Percentiles rank a stretch among this genome's conserved stretches.
These are phyloP conservation scores for Phalacrocorax aristotelis DNA, from an alignment of 2,113 vertebrate genomes.

Conservation along the genomic window DNA sequence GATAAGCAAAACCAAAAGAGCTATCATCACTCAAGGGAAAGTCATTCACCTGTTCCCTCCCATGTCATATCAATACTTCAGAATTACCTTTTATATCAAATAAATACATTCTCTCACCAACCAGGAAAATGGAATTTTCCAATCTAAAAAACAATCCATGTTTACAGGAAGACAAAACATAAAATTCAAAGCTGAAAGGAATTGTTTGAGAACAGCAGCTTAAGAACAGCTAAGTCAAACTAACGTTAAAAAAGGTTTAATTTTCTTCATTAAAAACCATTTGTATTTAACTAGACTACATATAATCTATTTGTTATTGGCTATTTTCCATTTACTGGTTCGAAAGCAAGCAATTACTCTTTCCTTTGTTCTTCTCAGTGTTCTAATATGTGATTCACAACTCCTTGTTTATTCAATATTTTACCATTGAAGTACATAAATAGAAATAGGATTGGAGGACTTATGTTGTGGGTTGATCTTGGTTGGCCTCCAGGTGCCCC, in stretches of 20 bases:
- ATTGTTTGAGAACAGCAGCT: not conserved
- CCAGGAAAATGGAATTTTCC: not conserved
- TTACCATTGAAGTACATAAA: not conserved
- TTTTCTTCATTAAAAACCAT: not conserved
- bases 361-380: not conserved
- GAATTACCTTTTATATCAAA: not conserved
- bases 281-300: not conserved
- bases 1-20: not conserved
- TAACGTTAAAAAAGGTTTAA: not conserved
- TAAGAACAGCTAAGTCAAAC: not conserved
- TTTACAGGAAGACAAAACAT: not conserved
- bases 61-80: not conserved
- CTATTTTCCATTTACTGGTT: not conserved
- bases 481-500: not conserved
- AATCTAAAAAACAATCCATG: not conserved
- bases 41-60: not conserved
- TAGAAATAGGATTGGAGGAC: not conserved
- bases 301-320: not conserved
- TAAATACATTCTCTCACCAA: not conserved
- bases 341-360: not conserved
- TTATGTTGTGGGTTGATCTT: rapidly evolving
- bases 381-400: not conserved
- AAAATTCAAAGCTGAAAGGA: not conserved
- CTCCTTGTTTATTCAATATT: not conserved
- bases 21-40: not conserved